phyloP scores from a whole-genome alignment of 35 echinoderm and acorn worm genomes.

The Eucidaris tribuloides region DNA sequence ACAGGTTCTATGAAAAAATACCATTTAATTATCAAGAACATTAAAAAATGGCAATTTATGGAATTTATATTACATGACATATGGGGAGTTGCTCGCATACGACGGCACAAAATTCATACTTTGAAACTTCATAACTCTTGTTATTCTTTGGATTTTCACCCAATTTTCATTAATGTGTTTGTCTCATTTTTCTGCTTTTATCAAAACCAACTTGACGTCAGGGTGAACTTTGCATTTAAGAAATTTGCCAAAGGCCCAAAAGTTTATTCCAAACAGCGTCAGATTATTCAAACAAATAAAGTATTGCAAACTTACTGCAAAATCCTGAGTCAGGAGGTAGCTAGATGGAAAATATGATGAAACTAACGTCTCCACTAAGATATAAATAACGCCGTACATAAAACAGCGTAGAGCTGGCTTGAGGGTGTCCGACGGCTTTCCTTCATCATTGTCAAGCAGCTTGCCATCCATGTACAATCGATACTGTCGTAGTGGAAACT shows the following conservation, averaged over 20 bases:
- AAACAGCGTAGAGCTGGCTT: slow-evolving; percentile 38
- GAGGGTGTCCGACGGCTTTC: slow-evolving; percentile 35
- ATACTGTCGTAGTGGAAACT: slow-evolving; percentile 80
- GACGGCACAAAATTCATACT: no score
- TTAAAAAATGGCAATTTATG: no score
- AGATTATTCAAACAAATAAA: not conserved
- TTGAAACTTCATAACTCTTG: no score
- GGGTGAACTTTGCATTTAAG: no score
- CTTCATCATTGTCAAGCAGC: slow-evolving; percentile 34
- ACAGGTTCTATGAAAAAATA: no score
- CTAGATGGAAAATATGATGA: slow-evolving; percentile 7
- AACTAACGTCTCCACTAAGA: slow-evolving; percentile 4
- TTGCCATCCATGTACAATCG: slow-evolving; percentile 63
- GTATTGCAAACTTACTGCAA: slow-evolving; percentile 50
- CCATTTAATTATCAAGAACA: no score
- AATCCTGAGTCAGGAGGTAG: slow-evolving; percentile 53
- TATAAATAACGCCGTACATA: slow-evolving; percentile 16
- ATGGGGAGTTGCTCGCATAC: no score
- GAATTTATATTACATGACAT: no score
- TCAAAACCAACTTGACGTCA: no score
- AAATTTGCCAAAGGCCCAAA: not conserved
- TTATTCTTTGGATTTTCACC: no score
- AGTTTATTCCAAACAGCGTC: not conserved
- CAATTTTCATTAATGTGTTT: no score
- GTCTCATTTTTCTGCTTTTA: no score